Evolutionary conservation across 2,797 vertebrate genomes (phyloP).

Genomic region (Fistularia tabacaria): DNA sequence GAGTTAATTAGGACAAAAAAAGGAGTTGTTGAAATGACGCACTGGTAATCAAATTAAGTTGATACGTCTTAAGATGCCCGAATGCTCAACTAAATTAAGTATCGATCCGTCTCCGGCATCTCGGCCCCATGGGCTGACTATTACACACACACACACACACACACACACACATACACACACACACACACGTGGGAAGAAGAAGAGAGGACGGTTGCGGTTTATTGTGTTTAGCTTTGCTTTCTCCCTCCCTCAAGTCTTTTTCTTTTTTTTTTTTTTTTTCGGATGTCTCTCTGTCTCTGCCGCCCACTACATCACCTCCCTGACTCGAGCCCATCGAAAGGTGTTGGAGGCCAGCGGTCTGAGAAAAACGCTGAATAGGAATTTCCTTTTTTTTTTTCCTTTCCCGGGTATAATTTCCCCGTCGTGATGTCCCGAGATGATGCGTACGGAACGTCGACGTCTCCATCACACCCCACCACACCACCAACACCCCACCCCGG

Average conservation of each 20-base stretch:
- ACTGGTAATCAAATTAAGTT: constrained; percentile 32
- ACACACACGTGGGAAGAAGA: constrained; percentile 3
- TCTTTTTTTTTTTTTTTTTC: constrained; percentile 2
- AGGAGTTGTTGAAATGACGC: too few relatives aligned
- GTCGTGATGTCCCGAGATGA: constrained; percentile 38
- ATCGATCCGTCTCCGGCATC: constrained; percentile 36
- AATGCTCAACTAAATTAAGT: constrained; percentile 48
- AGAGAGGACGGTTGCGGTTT: background rate
- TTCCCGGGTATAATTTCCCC: constrained; percentile 10
- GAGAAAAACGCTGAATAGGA: constrained; percentile 39
- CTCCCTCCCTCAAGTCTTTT: constrained; percentile 1
- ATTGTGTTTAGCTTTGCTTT: background rate
- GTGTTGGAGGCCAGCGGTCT: constrained; percentile 4
- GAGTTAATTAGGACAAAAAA: too few relatives aligned
- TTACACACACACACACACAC: constrained; percentile 32
- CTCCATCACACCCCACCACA: background rate
- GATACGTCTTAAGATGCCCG: constrained; percentile 27
- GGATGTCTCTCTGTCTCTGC: constrained; percentile 1
- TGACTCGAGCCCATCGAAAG: background rate
- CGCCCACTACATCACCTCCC: constrained; percentile 24
- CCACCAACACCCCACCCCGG: background rate
- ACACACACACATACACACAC: constrained; percentile 2
- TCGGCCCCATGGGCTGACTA: constrained; percentile 7
- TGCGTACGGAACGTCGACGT: constrained; percentile 26
- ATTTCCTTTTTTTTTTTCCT: constrained; percentile 12